phyloP scores from a whole-genome alignment of 2,888 invertebrate genomes.

The Chironomus tentans region DNA sequence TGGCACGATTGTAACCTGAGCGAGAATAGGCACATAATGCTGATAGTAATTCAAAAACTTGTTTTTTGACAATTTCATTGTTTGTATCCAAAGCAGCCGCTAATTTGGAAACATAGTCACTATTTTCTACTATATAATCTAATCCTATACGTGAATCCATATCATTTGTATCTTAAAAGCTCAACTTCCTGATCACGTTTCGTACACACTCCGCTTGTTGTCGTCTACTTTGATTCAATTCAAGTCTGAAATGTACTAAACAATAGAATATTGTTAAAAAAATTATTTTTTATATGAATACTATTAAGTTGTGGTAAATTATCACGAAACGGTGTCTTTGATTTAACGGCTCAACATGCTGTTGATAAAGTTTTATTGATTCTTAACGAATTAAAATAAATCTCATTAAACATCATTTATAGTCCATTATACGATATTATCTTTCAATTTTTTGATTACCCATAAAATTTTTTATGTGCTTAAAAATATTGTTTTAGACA shows the following conservation, averaged over 20 bases:
- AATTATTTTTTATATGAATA: neutral
- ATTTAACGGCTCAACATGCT: no score
- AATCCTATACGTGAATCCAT: constrained; percentile 39
- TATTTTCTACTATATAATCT: constrained; percentile 90
- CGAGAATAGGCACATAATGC: constrained; percentile 90
- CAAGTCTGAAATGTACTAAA: no score
- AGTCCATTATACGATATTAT: no score
- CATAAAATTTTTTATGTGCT: no score
- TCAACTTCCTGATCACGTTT: constrained; percentile 8
- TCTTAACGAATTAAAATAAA: no score
- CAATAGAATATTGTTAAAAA: no score
- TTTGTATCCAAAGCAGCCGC: constrained; percentile 87
- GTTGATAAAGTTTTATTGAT: no score
- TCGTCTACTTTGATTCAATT: neutral
- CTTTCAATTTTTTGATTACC: no score
- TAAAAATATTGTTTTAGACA: no score
- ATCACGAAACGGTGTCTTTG: no score
- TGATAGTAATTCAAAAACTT: constrained; percentile 90
- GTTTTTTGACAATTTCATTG: constrained; percentile 87
- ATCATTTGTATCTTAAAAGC: neutral
- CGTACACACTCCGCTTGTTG: neutral
- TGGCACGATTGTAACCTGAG: constrained; percentile 76
- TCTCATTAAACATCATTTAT: no score
- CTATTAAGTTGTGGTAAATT: no score
- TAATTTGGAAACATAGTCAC: constrained; percentile 82